phyloP scores from a whole-genome alignment of 2,113 vertebrate species.

The Carassius gibelio region DNA sequence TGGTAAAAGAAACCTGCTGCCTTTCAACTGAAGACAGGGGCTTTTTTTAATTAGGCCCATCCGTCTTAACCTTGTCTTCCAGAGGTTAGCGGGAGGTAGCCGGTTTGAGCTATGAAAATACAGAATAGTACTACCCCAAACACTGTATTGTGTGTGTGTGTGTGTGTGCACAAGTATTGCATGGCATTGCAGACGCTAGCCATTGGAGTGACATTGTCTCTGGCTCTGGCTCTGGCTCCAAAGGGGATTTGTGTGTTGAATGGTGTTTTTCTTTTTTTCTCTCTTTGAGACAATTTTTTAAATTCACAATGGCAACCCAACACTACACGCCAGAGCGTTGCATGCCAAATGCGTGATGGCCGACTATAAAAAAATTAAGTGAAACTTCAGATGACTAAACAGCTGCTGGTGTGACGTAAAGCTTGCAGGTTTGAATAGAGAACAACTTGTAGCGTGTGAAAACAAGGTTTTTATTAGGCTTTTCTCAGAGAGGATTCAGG shows the following conservation, averaged over 20 bases:
- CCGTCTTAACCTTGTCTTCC: slow-evolving; percentile 83
- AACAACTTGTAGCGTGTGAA: slow-evolving; percentile 49
- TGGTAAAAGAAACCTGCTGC: slow-evolving; percentile 79
- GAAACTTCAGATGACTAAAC: slow-evolving; percentile 76
- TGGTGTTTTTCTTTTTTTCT: slow-evolving; percentile 52
- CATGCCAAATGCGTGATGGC: slow-evolving; percentile 72
- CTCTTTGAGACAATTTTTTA: slow-evolving; percentile 77
- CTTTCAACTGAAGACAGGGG: slow-evolving; percentile 74
- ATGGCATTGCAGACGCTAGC: slow-evolving; percentile 66
- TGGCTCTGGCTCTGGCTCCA: slow-evolving; percentile 75
- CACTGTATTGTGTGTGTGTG: neutral
- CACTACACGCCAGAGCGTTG: slow-evolving; percentile 72
- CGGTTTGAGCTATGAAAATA: slow-evolving; percentile 75
- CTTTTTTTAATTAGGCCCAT: slow-evolving; percentile 82
- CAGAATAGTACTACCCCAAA: slow-evolving; percentile 63
- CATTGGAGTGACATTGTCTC: slow-evolving; percentile 66
- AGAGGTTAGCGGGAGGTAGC: slow-evolving; percentile 78
- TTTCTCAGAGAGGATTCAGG: slow-evolving; percentile 67
- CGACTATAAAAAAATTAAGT: slow-evolving; percentile 78
- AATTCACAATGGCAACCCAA: slow-evolving; percentile 79
- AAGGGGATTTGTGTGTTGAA: slow-evolving; percentile 78
- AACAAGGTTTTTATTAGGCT: slow-evolving; percentile 64
- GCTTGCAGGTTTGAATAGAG: slow-evolving; percentile 23
- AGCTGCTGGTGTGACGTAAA: slow-evolving; percentile 72
- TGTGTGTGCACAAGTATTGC: neutral